Base-by-base conservation (phyloP, 2,888 invertebrate genomes). In the Operophtera brumata region DNA sequence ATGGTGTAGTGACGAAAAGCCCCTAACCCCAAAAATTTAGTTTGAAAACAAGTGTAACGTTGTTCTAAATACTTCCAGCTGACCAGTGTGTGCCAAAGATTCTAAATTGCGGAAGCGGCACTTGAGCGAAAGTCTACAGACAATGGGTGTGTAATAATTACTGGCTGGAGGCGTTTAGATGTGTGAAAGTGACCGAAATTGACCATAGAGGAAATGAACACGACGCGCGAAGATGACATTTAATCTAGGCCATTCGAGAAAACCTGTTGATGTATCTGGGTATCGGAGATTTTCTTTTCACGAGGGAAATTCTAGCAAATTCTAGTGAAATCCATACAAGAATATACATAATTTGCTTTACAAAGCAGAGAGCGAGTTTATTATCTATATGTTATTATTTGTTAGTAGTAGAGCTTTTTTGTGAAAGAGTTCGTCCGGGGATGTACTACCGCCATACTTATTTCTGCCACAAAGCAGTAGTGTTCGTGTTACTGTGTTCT, bases 51-150 rank as follows among this genome's bases (percentile, higher is more conserved):
- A 47, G 44, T 47, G 47, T 26, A 47, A 8, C 20, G 32, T n/a
- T 32, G 26, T 40, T 44, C 44, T 6, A 32, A 37, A 49, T 20
- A 54, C 54, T 54, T 49, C 49, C 50, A 51, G 52, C 43, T 39
- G 50, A 45, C 37, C 41, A 53, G 43, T 40, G 35, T 40, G 35
- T 47, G 57, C 53, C 65, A 57, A 53, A 62, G 57, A 65, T 44
- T 58, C 54, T 59, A 51, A 57, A 63, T 64, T 61, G 62, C 70
- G 71, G 71, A 69, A 73, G 70, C 69, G 65, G 63, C 65, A 63
- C 62, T 64, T 67, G 65, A 74, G 84, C 77, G 85, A 85, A 85
- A 85, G 85, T 81, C 57, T 56, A 42, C 44, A 78, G 75, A 84
- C 83, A 84, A 83, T 84, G 75, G 75, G 67, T 57, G 65, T 71